A percentile compares a stretch with the other conserved stretches of the same genome.
These are phyloP conservation scores for Clinocottus analis DNA, from an alignment of 2,113 vertebrate genomes.

Conservation along the genomic window DNA sequence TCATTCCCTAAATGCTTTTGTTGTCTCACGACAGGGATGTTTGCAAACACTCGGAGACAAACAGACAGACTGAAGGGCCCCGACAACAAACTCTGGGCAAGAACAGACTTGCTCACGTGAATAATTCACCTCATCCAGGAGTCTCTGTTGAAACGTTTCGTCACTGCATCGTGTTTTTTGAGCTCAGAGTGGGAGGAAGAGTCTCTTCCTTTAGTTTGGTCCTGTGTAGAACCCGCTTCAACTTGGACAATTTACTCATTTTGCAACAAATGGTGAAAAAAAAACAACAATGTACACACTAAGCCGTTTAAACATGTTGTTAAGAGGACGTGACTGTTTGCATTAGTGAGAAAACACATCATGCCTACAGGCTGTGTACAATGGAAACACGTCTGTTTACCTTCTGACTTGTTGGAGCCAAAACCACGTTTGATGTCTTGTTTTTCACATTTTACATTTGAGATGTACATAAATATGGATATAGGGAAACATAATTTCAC, in stretches of 20 bases:
- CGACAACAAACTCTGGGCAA: slow-evolving; percentile 12
- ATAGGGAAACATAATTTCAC: not conserved
- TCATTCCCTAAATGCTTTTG: slow-evolving; percentile 9
- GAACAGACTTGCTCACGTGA: slow-evolving; percentile 11
- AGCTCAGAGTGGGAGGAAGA: not conserved
- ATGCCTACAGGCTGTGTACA: not conserved
- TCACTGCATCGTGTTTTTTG: not conserved
- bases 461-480: not conserved
- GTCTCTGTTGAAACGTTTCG: not conserved
- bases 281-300: too few relatives aligned
- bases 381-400: not conserved
- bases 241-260: not conserved
- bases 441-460: not conserved
- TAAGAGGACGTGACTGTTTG: not conserved
- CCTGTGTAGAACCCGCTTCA: not conserved
- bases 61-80: not conserved
- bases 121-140: not conserved
- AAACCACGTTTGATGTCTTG: not conserved
- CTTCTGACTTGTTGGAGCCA: not conserved
- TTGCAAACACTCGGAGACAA: slow-evolving; percentile 15
- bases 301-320: not conserved
- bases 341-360: not conserved
- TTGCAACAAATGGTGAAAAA: not conserved
- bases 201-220: not conserved
- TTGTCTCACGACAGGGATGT: not conserved